These are phyloP conservation scores for Maylandia zebra DNA, from an alignment of 2,113 vertebrate genomes.

Conservation along the genomic window DNA sequence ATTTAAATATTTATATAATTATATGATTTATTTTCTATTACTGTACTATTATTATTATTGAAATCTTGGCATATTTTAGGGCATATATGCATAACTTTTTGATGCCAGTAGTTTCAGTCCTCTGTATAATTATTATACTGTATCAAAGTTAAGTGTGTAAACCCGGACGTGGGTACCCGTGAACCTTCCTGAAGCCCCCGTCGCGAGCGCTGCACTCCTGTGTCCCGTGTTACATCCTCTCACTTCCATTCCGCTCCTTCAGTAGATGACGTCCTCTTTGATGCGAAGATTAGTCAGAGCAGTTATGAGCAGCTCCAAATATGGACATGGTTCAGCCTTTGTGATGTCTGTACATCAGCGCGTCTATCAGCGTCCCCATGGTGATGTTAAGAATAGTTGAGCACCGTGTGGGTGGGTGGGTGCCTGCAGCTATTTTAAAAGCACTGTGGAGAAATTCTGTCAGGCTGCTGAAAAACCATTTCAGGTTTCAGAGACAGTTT, in stretches of 20 bases:
- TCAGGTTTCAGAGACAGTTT: neutral
- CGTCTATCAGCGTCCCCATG: constrained; percentile 1
- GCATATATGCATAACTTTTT: neutral
- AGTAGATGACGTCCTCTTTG: neutral
- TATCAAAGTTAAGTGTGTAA: neutral
- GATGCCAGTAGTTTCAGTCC: neutral
- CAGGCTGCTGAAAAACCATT: neutral
- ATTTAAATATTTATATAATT: neutral
- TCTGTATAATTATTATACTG: neutral
- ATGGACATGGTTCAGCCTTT: neutral
- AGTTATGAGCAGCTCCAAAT: neutral
- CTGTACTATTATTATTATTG: rapidly evolving
- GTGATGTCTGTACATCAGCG: neutral
- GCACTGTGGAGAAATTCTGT: neutral
- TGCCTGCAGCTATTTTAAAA: neutral
- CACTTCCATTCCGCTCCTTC: neutral
- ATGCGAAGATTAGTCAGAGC: neutral
- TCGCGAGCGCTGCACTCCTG: rapidly evolving
- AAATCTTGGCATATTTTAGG: neutral
- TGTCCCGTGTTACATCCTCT: neutral
- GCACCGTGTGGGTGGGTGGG: neutral
- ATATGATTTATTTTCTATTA: neutral
- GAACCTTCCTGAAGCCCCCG: neutral
- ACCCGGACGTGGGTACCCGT: neutral
- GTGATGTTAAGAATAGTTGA: constrained; percentile 14